phyloP scores from a whole-genome alignment of 2,113 vertebrate genomes.

The Clarias macrocephalus region DNA sequence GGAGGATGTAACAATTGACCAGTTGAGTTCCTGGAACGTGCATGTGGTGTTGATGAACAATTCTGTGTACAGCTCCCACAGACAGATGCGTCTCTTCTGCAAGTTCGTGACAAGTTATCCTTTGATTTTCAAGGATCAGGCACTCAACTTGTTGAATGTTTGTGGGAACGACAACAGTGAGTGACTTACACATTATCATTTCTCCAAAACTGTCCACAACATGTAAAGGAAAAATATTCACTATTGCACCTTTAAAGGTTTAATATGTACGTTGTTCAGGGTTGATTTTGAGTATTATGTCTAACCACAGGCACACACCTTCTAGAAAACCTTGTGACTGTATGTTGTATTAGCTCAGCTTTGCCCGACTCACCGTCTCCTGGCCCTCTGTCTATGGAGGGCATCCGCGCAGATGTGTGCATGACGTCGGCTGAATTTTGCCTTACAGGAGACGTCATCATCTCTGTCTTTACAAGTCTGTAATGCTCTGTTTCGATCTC shows the following conservation, averaged over 20 bases:
- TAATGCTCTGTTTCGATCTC: slow-evolving; percentile 72
- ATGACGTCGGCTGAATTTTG: slow-evolving; percentile 55
- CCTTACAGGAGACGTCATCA: slow-evolving; percentile 37
- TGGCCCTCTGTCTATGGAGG: slow-evolving; percentile 63
- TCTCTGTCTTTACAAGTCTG: slow-evolving; percentile 64
- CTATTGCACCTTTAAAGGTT: no score
- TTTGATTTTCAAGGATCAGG: no score
- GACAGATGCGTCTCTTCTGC: no score
- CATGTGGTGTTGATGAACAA: no score
- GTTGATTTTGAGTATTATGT: neutral
- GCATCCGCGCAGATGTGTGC: slow-evolving; percentile 54
- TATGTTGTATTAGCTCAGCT: neutral
- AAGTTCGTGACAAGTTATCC: no score
- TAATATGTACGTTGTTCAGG: neutral
- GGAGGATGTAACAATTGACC: no score
- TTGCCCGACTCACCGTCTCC: slow-evolving; percentile 62
- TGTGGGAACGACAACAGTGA: neutral
- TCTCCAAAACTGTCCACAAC: neutral
- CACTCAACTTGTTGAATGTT: no score
- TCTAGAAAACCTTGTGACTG: neutral
- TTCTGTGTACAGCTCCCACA: no score
- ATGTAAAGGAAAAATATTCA: neutral
- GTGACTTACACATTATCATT: neutral
- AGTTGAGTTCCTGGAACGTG: no score
- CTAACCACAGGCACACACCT: neutral